These are phyloP conservation scores for Hypercompe scribonia DNA, from an alignment of 2,888 invertebrate species.

Conservation along the genomic window DNA sequence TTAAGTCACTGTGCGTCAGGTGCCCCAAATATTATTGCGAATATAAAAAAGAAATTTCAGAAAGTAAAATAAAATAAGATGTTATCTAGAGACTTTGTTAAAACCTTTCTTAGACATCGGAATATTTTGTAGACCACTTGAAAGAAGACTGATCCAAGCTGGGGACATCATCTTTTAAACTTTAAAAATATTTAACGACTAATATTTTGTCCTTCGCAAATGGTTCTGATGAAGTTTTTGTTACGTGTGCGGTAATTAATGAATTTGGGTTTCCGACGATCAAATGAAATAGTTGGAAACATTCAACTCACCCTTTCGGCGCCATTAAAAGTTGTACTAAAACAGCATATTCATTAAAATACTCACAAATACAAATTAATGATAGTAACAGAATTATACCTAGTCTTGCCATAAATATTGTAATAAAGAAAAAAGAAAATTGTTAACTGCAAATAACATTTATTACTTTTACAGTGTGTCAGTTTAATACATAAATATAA, in stretches of 20 bases:
- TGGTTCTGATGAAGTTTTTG: not conserved
- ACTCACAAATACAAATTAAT: constrained; percentile 17
- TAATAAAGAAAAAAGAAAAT: no score
- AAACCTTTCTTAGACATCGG: constrained; percentile 5
- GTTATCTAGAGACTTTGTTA: not conserved
- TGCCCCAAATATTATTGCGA: not conserved
- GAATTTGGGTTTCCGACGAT: constrained; percentile 2
- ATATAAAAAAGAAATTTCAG: constrained; percentile 3
- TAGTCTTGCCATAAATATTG: no score
- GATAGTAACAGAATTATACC: constrained; percentile 2
- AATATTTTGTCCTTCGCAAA: constrained; percentile 1
- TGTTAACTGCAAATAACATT: no score
- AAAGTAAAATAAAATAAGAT: constrained; percentile 6
- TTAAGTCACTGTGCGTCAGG: not conserved
- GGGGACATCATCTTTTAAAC: not conserved
- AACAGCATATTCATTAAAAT: constrained; percentile 13
- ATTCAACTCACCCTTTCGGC: constrained; percentile 4
- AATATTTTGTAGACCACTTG: constrained; percentile 5
- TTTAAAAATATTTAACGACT: constrained; percentile 4
- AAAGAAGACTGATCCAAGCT: not conserved
- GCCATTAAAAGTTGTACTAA: constrained; percentile 19
- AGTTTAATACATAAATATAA: no score
- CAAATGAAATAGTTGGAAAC: constrained; percentile 19
- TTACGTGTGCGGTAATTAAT: constrained; percentile 1
- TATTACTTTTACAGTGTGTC: no score